These are phyloP conservation scores for Apaloderma vittatum DNA, from an alignment of 2,113 vertebrate species.

Conservation along the genomic window DNA sequence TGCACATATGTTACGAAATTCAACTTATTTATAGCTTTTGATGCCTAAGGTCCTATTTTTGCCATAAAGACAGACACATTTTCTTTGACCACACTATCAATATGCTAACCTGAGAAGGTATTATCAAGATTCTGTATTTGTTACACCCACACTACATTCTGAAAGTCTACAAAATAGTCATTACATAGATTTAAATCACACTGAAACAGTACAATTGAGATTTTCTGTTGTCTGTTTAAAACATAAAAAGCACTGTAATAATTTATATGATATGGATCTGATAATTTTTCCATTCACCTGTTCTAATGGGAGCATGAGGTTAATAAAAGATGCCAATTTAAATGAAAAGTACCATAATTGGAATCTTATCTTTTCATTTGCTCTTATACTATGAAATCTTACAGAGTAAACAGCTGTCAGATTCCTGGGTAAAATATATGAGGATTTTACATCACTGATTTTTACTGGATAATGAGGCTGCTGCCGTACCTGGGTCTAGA, in stretches of 20 bases:
- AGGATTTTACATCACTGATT: background rate
- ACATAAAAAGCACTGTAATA: background rate
- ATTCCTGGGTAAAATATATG: background rate
- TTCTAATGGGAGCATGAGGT: background rate
- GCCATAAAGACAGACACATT: background rate
- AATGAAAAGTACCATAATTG: background rate
- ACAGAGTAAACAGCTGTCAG: background rate
- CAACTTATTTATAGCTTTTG: background rate
- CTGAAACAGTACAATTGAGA: background rate
- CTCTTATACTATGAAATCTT: background rate
- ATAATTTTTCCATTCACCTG: background rate
- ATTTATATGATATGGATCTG: background rate
- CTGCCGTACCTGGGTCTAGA: background rate
- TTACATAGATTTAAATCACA: background rate
- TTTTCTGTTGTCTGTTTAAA: background rate
- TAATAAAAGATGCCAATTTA: constrained; percentile 2
- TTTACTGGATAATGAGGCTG: constrained; percentile 7
- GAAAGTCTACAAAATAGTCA: background rate
- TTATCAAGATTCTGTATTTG: background rate
- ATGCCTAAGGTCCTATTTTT: background rate
- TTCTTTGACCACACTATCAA: background rate
- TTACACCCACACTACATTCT: background rate
- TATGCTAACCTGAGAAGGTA: background rate
- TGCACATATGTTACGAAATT: constrained; percentile 30
- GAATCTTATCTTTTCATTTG: background rate